Evolutionary conservation across 1,140 invertebrate genomes (phyloP), one percentile per base, ranked within the genome.

Genomic region (Phenacoccus solenopsis): DNA sequence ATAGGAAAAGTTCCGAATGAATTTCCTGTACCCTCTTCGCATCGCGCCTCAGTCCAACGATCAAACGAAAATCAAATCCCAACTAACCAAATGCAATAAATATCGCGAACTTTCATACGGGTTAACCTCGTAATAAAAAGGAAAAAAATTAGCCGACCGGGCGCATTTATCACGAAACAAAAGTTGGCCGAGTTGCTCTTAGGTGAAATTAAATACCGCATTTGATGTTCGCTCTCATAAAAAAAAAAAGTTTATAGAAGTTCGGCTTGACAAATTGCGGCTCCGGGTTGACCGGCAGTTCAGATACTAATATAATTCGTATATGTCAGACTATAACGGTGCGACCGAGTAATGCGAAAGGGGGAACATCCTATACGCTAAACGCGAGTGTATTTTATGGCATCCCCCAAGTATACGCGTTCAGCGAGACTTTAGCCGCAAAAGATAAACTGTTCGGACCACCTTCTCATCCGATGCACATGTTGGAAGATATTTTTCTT

Each of bases 171-270:
- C 59, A 64, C 59, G 25, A 64, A 64, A 64, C 59, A 64, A 64
- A 64, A 64, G 10, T 64, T 64, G 25, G 20, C 10, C 22, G 25
- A 64, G 10, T 64, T 64, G 20, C 59, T 27, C 25, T 27, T 64
- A 64, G 59, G 59, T 64, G 59, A 64, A 64, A 64, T 64, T 64
- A 64, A 64, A 64, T 64, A 64, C 59, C 59, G 59, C 59, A 64
- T 64, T 64, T 64, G 59, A 64, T 64, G 59, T 64, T 64, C 59
- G 25, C 25, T 27, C 21, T 64, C 59, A 64, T 24, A 64, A 64
- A 64, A 59, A 32, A 32, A 59, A 64, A 64, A 64, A 64, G 59
- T 64, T 64, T 64, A 64, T 64, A 64, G 25, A 64, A 64, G 22
- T 64, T 64, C 25, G 21, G 25, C 22, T 25, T 64, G 59, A 64